Conservation (phyloP, 2,888 invertebrate species). For the Drosophila nr. perissopoda region DNA sequence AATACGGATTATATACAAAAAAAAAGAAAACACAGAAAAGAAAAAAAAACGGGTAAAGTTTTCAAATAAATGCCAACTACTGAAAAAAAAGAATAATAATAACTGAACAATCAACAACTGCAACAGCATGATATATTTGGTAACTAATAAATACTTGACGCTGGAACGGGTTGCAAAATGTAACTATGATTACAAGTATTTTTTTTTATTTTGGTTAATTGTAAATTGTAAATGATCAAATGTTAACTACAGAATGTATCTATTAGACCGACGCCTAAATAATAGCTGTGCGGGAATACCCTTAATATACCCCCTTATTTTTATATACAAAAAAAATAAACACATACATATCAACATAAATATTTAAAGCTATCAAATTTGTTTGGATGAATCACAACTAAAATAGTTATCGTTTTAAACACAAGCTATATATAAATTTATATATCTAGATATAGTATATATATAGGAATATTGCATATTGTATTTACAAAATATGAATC, state of each 20-base stretch:
- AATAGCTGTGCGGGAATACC: neutral
- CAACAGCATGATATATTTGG: conserved; percentile 18
- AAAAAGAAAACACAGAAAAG: conserved; percentile 18
- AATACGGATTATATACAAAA: conserved; percentile 40
- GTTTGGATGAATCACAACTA: conserved; percentile 1
- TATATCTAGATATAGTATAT: neutral
- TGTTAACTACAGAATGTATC: neutral
- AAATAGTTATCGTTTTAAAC: conserved; percentile 1
- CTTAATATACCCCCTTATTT: neutral
- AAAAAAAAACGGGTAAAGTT: conserved; percentile 13
- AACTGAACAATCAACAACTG: conserved; percentile 19
- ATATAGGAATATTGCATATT: neutral
- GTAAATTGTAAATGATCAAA: neutral
- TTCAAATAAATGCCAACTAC: conserved; percentile 35
- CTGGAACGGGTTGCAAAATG: conserved; percentile 5
- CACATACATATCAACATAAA: conserved; percentile 13
- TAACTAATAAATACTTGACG: conserved; percentile 8
- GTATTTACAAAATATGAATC: conserved; percentile 38
- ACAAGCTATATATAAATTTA: neutral
- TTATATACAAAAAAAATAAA: neutral
- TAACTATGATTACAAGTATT: conserved; percentile 6
- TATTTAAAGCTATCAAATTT: neutral
- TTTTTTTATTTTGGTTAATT: conserved; percentile 4
- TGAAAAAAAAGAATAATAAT: neutral
- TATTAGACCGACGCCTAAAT: neutral